Percentiles rank a stretch among this genome's conserved stretches.
phyloP scores from a whole-genome alignment of 2,797 vertebrate species.

The Nyctalus aviator region DNA sequence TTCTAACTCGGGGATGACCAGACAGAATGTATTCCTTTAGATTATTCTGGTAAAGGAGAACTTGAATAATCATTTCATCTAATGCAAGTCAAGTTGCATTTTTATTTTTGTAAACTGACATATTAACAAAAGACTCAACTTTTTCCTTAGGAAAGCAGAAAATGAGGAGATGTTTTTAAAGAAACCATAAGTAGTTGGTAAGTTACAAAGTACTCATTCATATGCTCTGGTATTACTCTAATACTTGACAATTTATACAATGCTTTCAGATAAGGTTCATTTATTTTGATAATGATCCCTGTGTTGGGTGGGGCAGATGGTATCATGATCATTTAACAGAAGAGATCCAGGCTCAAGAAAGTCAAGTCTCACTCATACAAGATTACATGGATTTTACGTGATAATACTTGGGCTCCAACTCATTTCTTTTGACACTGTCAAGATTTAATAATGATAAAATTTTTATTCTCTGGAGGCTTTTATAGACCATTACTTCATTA shows the following conservation, averaged over 20 bases:
- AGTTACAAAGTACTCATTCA: neutral
- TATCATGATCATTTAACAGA: neutral
- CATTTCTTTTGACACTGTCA: constrained; percentile 23
- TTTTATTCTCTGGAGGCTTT: constrained; percentile 33
- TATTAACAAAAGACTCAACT: neutral
- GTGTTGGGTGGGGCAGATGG: neutral
- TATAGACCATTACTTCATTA: constrained; percentile 15
- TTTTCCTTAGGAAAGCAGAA: constrained; percentile 20
- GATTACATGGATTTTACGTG: constrained; percentile 16
- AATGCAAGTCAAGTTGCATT: neutral
- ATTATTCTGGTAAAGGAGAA: neutral
- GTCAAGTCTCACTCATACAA: neutral
- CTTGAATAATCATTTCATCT: neutral
- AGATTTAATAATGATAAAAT: constrained; percentile 56
- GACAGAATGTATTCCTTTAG: neutral
- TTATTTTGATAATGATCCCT: constrained; percentile 12
- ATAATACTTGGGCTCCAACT: neutral
- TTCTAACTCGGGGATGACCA: neutral
- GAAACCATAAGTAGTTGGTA: constrained; percentile 9
- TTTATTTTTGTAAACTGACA: neutral
- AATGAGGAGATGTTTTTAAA: neutral
- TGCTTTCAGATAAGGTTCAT: constrained; percentile 11
- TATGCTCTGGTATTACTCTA: neutral
- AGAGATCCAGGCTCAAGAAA: neutral
- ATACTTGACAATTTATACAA: neutral